Evolutionary conservation across 2,113 vertebrate species (phyloP).

Genomic region (Hippocampus guttulatus): DNA sequence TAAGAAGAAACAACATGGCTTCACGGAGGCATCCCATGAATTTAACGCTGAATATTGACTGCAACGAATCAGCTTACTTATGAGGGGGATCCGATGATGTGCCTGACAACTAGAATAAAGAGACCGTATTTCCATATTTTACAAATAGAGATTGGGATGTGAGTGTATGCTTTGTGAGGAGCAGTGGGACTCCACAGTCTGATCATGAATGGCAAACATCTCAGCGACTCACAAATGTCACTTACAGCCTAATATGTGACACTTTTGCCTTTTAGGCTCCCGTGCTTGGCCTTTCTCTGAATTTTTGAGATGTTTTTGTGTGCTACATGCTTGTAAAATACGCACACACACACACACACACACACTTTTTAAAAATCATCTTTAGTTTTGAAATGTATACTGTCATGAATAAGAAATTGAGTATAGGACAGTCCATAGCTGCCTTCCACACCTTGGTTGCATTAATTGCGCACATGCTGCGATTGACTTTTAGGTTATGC

Average conservation of each 20-base stretch:
- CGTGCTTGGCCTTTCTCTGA: constrained; percentile 8
- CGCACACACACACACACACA: constrained; percentile 28
- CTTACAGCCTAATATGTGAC: constrained; percentile 35
- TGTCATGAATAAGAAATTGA: constrained; percentile 25
- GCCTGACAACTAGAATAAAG: not conserved
- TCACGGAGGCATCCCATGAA: not conserved
- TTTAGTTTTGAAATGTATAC: constrained; percentile 17
- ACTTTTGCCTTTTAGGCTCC: constrained; percentile 35
- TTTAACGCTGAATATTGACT: not conserved
- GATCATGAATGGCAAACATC: not conserved
- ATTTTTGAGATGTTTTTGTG: constrained; percentile 52
- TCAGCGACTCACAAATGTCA: not conserved
- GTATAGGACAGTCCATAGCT: constrained; percentile 9
- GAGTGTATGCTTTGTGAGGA: no score
- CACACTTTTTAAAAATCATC: constrained; percentile 7
- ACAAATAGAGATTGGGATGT: not conserved
- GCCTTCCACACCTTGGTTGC: not conserved
- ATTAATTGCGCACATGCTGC: constrained; percentile 30
- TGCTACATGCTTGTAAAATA: constrained; percentile 29
- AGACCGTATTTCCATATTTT: not conserved
- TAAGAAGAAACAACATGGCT: not conserved
- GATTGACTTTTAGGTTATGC: constrained; percentile 16
- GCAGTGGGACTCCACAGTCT: not conserved
- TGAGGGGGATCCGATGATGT: not conserved
- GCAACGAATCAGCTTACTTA: not conserved